Base-by-base conservation (phyloP, 2,888 invertebrate genomes). In the Leucophora obtusa region DNA sequence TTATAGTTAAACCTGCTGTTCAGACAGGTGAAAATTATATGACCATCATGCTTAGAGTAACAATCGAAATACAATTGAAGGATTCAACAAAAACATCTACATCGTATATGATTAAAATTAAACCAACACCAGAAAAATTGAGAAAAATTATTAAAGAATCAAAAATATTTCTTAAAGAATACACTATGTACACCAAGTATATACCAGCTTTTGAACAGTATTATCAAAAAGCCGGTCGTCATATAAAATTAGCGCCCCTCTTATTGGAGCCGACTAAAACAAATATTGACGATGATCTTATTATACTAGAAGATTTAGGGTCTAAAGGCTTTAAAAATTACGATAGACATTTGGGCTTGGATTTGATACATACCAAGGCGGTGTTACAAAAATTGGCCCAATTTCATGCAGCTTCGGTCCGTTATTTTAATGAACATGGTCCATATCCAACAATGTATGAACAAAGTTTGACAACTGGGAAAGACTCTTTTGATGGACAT, bases 261-360 rank as follows among this genome's bases (percentile, higher is more conserved):
- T 84, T 85, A 59, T 86, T 86, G 38, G 47, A 83, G 4, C 65
- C 73, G 0, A 79, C 54, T 6, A 54, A 62, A 3, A 54, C 80
- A 5, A 33, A 78, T 0, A 60, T 76, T 0, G 72, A 79, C 1
- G 82, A 82, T 9, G 86, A 86, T 51, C 43, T 88, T 5, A 70
- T 89, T 1, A 82, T 89, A 0, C 82, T 90, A 71, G 90, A 89
- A 72, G 89, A 90, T 75, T 79, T 90, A n/a, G 33, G 79, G 0
- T 69, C 69, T 35, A 74, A 82, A 0, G 83, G 84, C 1, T 87
- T 85, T 59, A 77, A 82, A 17, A 86, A 83, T 58, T 82, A 72
- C 4, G 84, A 86, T 77, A 85, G 89, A 3, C 81, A 84, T 4
- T 74, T 79, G 11, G 87, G 88, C 10, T 80, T 89, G 14, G 86